These are phyloP conservation scores for Acanthochromis polyacanthus DNA, from an alignment of 2,113 vertebrate genomes.

Conservation along the genomic window DNA sequence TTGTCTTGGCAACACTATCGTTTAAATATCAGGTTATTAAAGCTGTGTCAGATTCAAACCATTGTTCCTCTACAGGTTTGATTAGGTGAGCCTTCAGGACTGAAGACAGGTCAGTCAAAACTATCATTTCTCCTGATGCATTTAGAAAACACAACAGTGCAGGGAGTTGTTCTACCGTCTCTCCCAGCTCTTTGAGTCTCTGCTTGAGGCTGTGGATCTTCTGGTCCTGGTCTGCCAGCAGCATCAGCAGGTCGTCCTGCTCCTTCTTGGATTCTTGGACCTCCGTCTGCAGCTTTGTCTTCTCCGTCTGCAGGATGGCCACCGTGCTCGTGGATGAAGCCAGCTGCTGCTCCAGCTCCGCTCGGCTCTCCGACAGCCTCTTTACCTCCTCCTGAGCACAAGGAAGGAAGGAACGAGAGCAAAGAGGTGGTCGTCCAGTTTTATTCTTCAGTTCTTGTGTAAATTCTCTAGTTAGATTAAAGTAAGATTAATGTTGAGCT, in stretches of 20 bases:
- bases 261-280: slow-evolving; percentile 95
- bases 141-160: too few species aligned
- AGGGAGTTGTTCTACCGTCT: slow-evolving; percentile 83
- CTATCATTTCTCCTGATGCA: too few species aligned
- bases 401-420: slow-evolving; percentile 6
- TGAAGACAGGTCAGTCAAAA: too few species aligned
- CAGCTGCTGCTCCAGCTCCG: slow-evolving; percentile 87
- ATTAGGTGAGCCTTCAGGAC: too few species aligned
- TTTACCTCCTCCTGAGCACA: slow-evolving; percentile 86
- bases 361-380: slow-evolving; percentile 82
- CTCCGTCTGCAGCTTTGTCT: slow-evolving; percentile 88
- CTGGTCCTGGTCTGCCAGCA: slow-evolving; percentile 98
- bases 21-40: too few species aligned
- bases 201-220: slow-evolving; percentile 90
- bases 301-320: slow-evolving; percentile 93
- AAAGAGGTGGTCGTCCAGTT: too few species aligned
- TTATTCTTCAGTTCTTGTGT: too few species aligned
- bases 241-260: slow-evolving; percentile 96
- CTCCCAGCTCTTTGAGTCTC: slow-evolving; percentile 91
- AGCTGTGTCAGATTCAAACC: too few species aligned
- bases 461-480: too few species aligned
- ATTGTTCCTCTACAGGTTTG: too few species aligned
- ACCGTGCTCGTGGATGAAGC: slow-evolving; percentile 91
- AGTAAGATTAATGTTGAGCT: too few species aligned
- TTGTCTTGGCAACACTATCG: too few species aligned